Evolutionary conservation across 2,888 invertebrate species (phyloP), one percentile per base, ranked within the genome.

Genomic region (Parnassius apollo): DNA sequence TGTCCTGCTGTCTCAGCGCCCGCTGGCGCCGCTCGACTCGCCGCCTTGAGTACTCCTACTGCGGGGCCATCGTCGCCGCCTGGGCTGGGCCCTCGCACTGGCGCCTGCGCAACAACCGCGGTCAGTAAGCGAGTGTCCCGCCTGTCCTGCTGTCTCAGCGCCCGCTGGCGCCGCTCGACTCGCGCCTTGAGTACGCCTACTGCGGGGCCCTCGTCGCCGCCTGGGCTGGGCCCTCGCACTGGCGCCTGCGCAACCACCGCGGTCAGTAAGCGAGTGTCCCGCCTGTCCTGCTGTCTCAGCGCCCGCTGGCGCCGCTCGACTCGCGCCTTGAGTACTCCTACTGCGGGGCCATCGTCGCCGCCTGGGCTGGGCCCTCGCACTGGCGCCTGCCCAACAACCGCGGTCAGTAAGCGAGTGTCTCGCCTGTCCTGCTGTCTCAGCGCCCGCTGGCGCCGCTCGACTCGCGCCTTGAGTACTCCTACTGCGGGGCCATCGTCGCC

Each of bases 51-150:
- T 96, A 96, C 85, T 95, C 95, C 0, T 96, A 95, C 86, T 86
- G 92, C 78, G 83, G 82, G 12, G 92, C 94, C 81, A 93, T 91
- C 79, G 93, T 80, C 75, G 80, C 82, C 68, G 91, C 94, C 69
- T 97, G 97, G 97, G 96, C 96, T 25, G 97, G 97, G 0, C 97
- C 97, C 42, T 91, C 94, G 53, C 96, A 97, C 84, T 97, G 97
- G 97, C 95, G 95, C 72, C 93, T 95, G 52, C 94, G 93, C 76
- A 93, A 92, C 70, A 86, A 88, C 72, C 74, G 83, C 70, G 81
- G 86, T 88, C 22, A 53, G 46, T 46, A 2, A 3, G 44, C 44
- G 9, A 25, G 25, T 10, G 44, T 10, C 44, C n/a, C n/a, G 46
- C 46, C n/a, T n/a, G 25, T 25, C 25, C 25, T 7, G 25, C 25